Evolutionary conservation across 2,888 invertebrate genomes (phyloP).

Genomic region (Eurois occulta): DNA sequence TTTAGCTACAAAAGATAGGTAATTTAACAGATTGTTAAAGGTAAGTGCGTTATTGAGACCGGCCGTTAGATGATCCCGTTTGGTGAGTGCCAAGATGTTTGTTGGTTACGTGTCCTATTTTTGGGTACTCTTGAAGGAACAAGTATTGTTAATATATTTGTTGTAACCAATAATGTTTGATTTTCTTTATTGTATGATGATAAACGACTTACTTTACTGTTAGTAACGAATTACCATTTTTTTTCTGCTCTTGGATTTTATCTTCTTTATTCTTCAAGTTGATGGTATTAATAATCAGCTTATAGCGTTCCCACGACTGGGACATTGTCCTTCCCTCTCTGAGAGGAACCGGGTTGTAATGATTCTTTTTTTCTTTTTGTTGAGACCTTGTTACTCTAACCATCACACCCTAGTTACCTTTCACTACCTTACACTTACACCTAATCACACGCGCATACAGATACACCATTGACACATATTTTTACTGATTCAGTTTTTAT

Average conservation of each 20-base stretch:
- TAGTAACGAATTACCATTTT: background rate
- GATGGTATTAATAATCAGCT: background rate
- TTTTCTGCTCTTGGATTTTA: background rate
- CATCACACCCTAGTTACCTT: too few species aligned
- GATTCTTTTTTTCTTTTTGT: too few species aligned
- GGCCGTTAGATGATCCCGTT: constrained; percentile 51
- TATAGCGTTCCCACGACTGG: background rate
- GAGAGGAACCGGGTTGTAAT: background rate
- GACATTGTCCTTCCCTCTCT: background rate
- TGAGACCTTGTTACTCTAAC: too few species aligned
- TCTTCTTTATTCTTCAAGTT: background rate
- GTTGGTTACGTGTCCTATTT: constrained; percentile 4
- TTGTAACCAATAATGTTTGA: background rate
- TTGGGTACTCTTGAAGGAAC: background rate
- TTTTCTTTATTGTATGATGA: background rate
- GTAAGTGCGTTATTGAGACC: too few species aligned
- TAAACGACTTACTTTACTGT: background rate
- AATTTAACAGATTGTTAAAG: too few species aligned
- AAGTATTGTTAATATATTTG: background rate
- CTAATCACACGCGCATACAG: too few species aligned
- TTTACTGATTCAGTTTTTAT: too few species aligned
- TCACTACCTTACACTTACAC: too few species aligned
- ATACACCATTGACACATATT: too few species aligned
- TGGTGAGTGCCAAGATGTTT: constrained; percentile 37
- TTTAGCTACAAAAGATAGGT: too few species aligned